A percentile compares a stretch with the other conserved stretches of the same genome.
Evolutionary conservation across 2,888 invertebrate species (phyloP).

Genomic region (Hemistola chrysoprasaria): DNA sequence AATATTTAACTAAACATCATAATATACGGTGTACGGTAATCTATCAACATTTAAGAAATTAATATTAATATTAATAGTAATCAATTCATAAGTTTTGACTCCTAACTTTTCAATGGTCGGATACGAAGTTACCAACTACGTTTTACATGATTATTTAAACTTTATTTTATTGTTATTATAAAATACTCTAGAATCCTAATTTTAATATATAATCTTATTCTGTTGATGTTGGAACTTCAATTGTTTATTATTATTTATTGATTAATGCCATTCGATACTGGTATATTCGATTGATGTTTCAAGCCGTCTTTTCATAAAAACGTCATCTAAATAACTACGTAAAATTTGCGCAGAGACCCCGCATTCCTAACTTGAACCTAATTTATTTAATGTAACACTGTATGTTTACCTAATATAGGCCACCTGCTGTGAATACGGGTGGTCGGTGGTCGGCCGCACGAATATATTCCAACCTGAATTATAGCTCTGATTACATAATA

Average conservation of each 20-base stretch:
- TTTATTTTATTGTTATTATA: too few species aligned
- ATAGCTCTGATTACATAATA: constrained; percentile 30
- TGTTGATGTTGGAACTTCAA: too few species aligned
- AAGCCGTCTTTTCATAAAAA: too few species aligned
- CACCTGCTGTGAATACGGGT: constrained; percentile 12
- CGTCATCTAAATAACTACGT: constrained; percentile 3
- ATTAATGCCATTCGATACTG: too few species aligned
- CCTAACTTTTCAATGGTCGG: constrained; percentile 36
- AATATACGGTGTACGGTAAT: too few species aligned
- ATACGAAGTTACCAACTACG: constrained; percentile 32
- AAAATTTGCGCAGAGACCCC: constrained; percentile 11
- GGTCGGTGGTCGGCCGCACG: constrained; percentile 12
- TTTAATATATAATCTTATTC: too few species aligned
- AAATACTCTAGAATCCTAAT: too few species aligned
- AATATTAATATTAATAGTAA: too few species aligned
- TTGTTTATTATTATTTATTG: too few species aligned
- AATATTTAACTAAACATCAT: too few species aligned
- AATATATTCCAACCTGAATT: constrained; percentile 27
- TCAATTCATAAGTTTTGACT: constrained; percentile 39
- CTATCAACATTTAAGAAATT: too few species aligned
- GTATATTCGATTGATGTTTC: too few species aligned
- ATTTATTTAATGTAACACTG: constrained; percentile 17
- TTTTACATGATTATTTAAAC: constrained; percentile 35
- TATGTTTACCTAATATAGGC: constrained; percentile 11
- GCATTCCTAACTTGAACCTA: constrained; percentile 15